These are phyloP conservation scores for Aporophyla lueneburgensis DNA, from an alignment of 2,888 invertebrate species.

Conservation along the genomic window DNA sequence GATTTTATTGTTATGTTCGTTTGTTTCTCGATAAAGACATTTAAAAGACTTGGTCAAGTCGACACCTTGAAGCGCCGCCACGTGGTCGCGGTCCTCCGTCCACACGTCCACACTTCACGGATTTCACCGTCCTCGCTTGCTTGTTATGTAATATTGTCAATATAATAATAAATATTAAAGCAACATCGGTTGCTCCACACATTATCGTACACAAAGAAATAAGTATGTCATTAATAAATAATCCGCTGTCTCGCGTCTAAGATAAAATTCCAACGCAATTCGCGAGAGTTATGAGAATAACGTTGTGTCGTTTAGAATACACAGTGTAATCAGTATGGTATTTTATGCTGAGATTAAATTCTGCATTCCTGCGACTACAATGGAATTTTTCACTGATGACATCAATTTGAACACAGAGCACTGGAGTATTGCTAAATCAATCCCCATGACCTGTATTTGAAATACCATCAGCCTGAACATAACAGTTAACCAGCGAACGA, in stretches of 20 bases:
- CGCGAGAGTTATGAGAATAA: conserved; percentile 71
- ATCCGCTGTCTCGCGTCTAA: conserved; percentile 73
- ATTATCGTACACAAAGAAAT: conserved; percentile 71
- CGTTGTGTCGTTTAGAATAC: conserved; percentile 69
- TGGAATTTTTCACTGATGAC: conserved; percentile 66
- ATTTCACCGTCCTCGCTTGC: conserved; percentile 72
- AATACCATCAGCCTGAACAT: conserved; percentile 28
- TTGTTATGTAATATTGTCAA: conserved; percentile 77
- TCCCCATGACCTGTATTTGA: conserved; percentile 28
- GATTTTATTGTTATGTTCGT: conserved; percentile 77
- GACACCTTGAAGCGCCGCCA: conserved; percentile 54
- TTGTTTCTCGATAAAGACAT: conserved; percentile 80
- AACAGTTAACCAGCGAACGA: conserved; percentile 39
- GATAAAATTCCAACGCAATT: conserved; percentile 80
- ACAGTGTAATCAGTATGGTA: conserved; percentile 76
- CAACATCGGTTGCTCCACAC: conserved; percentile 75
- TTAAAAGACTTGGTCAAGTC: conserved; percentile 68
- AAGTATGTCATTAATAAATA: conserved; percentile 77
- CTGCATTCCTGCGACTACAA: conserved; percentile 66
- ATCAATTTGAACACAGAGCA: conserved; percentile 65
- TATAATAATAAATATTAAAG: conserved; percentile 78
- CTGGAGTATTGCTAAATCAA: conserved; percentile 23
- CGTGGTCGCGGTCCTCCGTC: conserved; percentile 32
- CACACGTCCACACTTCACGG: conserved; percentile 63
- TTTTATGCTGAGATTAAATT: conserved; percentile 73